These are phyloP conservation scores for Heliconius sara DNA, from an alignment of 2,888 invertebrate genomes.

Conservation along the genomic window DNA sequence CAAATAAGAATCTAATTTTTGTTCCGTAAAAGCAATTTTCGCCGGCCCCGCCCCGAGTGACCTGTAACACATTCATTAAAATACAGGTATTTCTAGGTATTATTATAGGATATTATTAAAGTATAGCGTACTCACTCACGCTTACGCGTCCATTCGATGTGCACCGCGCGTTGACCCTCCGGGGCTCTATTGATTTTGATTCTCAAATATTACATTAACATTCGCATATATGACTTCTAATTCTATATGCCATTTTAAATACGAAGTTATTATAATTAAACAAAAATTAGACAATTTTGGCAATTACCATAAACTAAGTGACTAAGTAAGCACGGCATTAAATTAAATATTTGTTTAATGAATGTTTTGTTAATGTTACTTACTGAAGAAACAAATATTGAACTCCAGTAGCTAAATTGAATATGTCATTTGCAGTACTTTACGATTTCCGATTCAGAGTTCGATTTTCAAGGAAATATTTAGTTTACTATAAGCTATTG, in stretches of 20 bases:
- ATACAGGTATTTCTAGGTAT: not conserved
- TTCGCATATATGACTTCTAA: not conserved
- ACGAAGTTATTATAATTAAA: not conserved
- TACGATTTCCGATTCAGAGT: no score
- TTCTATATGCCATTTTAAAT: not conserved
- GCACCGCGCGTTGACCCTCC: not conserved
- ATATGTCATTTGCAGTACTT: no score
- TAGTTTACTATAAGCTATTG: no score
- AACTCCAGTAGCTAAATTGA: no score
- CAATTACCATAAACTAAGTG: no score
- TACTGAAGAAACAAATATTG: no score
- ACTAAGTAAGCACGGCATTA: no score
- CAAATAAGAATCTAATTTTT: not conserved
- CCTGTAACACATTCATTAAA: not conserved
- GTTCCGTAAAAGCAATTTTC: not conserved
- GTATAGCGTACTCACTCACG: not conserved
- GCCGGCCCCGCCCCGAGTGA: not conserved
- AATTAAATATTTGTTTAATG: no score
- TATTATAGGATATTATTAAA: no score
- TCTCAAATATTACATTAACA: not conserved
- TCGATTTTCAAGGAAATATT: no score
- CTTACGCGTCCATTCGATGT: not conserved
- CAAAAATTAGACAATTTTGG: no score
- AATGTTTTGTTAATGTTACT: no score
- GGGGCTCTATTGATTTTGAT: not conserved